Conservation (phyloP, 2,888 invertebrate genomes). For the Drosophila anomalipes region DNA sequence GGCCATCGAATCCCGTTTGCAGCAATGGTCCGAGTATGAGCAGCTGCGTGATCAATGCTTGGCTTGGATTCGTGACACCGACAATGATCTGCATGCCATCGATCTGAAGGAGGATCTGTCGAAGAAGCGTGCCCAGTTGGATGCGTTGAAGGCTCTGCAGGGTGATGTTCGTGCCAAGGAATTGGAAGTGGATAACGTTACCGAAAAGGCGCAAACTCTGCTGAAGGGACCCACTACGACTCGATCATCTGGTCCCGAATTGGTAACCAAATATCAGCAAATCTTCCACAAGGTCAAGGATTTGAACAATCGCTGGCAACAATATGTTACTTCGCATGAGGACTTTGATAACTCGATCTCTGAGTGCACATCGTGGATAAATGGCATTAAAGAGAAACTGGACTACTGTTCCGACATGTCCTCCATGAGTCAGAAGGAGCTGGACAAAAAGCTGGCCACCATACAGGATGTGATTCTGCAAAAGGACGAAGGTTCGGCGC, state of each 20-base stretch:
- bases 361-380: conserved; percentile 93
- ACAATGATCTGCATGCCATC: conserved; percentile 94
- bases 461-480: conserved; percentile 94
- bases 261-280: conserved; percentile 96
- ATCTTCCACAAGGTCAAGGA: conserved; percentile 96
- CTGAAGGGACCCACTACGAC: conserved; percentile 91
- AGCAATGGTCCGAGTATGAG: conserved; percentile 97
- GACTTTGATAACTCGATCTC: conserved; percentile 93
- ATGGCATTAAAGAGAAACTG: conserved; percentile 92
- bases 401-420: conserved; percentile 94
- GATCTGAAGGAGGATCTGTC: conserved; percentile 92
- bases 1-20: conserved; percentile 92
- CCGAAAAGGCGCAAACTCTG: conserved; percentile 94
- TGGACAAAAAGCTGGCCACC: conserved; percentile 93
- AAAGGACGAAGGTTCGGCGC: conserved; percentile 96
- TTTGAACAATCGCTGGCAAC: conserved; percentile 95
- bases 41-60: conserved; percentile 93
- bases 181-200: conserved; percentile 96
- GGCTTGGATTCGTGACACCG: conserved; percentile 94
- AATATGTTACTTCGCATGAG: conserved; percentile 94
- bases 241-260: conserved; percentile 93
- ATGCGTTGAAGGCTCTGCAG: conserved; percentile 91
- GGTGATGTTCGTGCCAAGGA: conserved; percentile 96
- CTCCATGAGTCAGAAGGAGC: conserved; percentile 92
- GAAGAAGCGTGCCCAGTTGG: conserved; percentile 94